Evolutionary conservation across 1,140 invertebrate species (phyloP).

Genomic region (honey bee (Apis mellifera)): Amel_HAv3.1 CM009941.2:15566501-15567000

Average conservation of each 20-base stretch:
- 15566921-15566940: constrained; percentile 29
- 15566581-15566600: constrained; percentile 8
- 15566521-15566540: constrained; percentile 32
- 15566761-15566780: not conserved
- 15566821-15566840: not conserved
- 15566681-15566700: not conserved
- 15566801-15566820: not conserved
- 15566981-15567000: constrained; percentile 33
- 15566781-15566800: constrained; percentile 10
- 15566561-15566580: constrained; percentile 23
- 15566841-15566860: not conserved
- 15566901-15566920: constrained; percentile 6
- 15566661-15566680: not conserved
- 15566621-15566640: not conserved
- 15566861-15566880: not conserved
- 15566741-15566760: constrained; percentile 8
- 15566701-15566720: not conserved
- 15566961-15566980: constrained; percentile 35
- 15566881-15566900: not conserved
- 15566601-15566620: not conserved
- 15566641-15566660: not conserved
- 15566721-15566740: not conserved
- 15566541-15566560: constrained; percentile 30
- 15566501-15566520: constrained; percentile 26
- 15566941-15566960: constrained; percentile 8